Evolutionary conservation across 2,888 invertebrate species (phyloP).

Genomic region (Blastobasis adustella): DNA sequence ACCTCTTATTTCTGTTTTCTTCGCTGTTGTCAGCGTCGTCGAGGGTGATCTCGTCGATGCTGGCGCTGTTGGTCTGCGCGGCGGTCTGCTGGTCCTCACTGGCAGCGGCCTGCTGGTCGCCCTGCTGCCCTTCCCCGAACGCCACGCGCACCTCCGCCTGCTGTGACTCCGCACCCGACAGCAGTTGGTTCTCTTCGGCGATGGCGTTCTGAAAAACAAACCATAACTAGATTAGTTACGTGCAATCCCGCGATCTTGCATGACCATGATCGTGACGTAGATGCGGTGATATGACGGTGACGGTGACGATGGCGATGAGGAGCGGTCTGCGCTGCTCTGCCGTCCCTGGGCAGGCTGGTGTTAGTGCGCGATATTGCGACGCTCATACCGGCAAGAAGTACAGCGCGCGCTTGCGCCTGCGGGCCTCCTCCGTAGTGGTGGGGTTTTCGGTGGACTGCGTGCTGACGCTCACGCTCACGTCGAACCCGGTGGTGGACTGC

Average conservation of each 20-base stretch:
- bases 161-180: constrained; percentile 75
- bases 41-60: constrained; percentile 81
- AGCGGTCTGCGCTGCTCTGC: constrained; percentile 58
- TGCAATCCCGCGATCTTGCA: too few relatives aligned
- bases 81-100: constrained; percentile 46
- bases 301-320: constrained; percentile 23
- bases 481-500: background rate
- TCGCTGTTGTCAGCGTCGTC: constrained; percentile 82
- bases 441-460: constrained; percentile 5
- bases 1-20: constrained; percentile 88
- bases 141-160: constrained; percentile 78
- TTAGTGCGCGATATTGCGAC: constrained; percentile 52
- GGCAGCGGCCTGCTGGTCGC: constrained; percentile 25
- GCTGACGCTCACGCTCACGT: constrained; percentile 15
- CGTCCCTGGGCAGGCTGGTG: constrained; percentile 64
- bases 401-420: constrained; percentile 46
- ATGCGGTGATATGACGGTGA: constrained; percentile 22
- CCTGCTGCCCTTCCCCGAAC: constrained; percentile 56
- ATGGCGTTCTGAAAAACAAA: constrained; percentile 47
- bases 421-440: constrained; percentile 17
- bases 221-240: background rate
- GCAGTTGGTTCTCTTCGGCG: constrained; percentile 64
- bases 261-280: constrained; percentile 21
- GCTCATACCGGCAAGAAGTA: constrained; percentile 58
- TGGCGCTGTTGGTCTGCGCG: constrained; percentile 77